phyloP scores from a whole-genome alignment of 2,888 invertebrate genomes.

The Drosophila longiperda region DNA sequence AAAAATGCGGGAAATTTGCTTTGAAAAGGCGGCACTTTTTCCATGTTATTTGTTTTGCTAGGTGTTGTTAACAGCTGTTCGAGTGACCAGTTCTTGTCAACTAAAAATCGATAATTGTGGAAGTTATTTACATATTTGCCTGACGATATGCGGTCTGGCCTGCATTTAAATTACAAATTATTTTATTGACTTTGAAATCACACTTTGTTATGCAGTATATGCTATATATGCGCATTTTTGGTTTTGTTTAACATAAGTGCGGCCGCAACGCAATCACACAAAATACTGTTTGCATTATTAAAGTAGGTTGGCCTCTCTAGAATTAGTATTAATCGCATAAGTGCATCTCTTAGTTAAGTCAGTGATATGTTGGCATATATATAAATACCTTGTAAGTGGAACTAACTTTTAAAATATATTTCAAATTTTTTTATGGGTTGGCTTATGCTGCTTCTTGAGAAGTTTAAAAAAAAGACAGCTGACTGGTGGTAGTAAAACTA shows the following conservation, averaged over 20 bases:
- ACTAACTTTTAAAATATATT: neutral
- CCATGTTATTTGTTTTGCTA: constrained; percentile 23
- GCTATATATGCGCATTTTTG: neutral
- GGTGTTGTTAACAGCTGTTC: constrained; percentile 35
- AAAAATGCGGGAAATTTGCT: constrained; percentile 42
- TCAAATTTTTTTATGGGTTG: neutral
- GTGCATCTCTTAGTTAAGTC: neutral
- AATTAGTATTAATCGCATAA: neutral
- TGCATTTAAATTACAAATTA: constrained; percentile 9
- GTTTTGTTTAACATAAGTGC: neutral
- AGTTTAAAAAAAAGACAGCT: neutral
- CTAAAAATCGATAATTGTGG: constrained; percentile 24
- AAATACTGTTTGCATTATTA: neutral
- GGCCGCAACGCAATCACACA: neutral
- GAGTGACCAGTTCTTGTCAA: neutral
- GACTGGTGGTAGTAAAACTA: neutral
- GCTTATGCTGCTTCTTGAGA: neutral
- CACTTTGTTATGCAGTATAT: neutral
- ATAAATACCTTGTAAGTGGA: neutral
- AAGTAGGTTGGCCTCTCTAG: neutral
- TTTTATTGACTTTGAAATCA: neutral
- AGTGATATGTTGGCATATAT: neutral
- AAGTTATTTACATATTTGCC: constrained; percentile 38
- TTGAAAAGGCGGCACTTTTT: constrained; percentile 28
- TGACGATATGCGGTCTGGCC: neutral